Percentiles rank a stretch among this genome's conserved stretches.
Conservation (phyloP, 2,888 invertebrate species). For the Dendrolimus houi region DNA sequence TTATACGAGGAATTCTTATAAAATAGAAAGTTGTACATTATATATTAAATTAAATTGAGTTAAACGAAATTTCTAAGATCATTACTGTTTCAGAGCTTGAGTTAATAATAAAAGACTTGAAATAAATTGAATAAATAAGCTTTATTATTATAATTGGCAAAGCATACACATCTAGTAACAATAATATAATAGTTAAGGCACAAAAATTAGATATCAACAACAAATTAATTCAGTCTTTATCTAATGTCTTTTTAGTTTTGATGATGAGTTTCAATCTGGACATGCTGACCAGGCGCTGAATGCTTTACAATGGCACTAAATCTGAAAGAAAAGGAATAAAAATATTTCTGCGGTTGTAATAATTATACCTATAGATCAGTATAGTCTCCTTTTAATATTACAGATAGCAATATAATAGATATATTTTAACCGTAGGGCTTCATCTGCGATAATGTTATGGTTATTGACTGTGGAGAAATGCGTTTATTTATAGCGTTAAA, state of each 20-base stretch:
- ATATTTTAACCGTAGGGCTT: too few species aligned
- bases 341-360: too few species aligned
- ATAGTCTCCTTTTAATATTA: too few species aligned
- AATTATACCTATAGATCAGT: too few species aligned
- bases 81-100: too few species aligned
- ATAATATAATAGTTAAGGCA: constrained; percentile 23
- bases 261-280: constrained; percentile 54
- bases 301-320: constrained; percentile 78
- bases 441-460: too few species aligned
- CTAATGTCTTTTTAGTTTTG: constrained; percentile 28
- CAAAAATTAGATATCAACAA: constrained; percentile 12
- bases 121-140: constrained; percentile 21
- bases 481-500: too few species aligned
- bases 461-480: too few species aligned
- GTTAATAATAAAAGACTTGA: constrained; percentile 5
- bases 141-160: constrained; percentile 27
- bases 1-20: background rate
- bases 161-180: constrained; percentile 63
- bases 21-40: background rate
- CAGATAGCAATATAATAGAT: too few species aligned
- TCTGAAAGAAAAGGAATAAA: constrained; percentile 34
- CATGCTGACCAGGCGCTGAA: constrained; percentile 59
- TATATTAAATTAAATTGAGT: constrained; percentile 12
- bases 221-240: constrained; percentile 24
- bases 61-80: background rate